Evolutionary conservation across 2,113 vertebrate species (phyloP).

Genomic region (Copsychus sechellarum): DNA sequence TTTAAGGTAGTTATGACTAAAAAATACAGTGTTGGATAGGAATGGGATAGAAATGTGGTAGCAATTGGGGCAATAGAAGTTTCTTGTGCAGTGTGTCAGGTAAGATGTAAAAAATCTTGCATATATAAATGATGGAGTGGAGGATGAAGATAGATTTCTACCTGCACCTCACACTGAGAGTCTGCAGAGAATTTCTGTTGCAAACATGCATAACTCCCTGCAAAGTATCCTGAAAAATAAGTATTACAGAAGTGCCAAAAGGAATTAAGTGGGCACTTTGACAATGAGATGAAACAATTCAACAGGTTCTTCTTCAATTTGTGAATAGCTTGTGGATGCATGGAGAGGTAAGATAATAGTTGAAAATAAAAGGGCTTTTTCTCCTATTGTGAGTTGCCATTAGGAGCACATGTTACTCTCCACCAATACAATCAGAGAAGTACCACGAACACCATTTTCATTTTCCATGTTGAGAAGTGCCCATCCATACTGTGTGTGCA

Average conservation of each 20-base stretch:
- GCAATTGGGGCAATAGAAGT: background rate
- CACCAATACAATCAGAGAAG: background rate
- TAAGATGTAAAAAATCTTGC: background rate
- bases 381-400: background rate
- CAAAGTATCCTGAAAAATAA: background rate
- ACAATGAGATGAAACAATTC: background rate
- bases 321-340: background rate
- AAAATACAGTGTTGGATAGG: background rate
- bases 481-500: background rate
- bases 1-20: background rate
- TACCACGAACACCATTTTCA: background rate
- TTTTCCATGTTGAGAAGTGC: constrained; percentile 15
- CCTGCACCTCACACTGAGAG: background rate
- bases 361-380: background rate
- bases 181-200: background rate
- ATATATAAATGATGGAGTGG: background rate
- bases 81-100: background rate
- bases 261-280: background rate
- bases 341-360: background rate
- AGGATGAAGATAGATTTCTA: background rate
- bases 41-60: background rate
- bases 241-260: background rate
- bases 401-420: background rate
- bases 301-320: background rate
- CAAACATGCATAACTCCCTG: background rate